Conservation (phyloP, 2,888 invertebrate species). For the Pinctada fucata region DNA sequence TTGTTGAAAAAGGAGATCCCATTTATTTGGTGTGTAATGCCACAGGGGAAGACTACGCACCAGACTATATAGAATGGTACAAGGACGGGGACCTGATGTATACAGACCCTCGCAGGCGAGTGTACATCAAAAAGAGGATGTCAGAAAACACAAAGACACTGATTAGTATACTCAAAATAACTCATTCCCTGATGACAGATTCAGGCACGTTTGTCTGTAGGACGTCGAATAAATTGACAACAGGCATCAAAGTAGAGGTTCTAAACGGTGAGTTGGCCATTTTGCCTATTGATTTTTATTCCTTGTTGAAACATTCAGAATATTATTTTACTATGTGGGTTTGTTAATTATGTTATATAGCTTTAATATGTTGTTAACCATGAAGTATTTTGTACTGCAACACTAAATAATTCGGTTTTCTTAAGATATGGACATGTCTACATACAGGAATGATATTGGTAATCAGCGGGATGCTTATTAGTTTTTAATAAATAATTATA, state of each 20-base stretch:
- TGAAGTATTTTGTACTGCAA: too few relatives aligned
- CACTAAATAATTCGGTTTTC: too few relatives aligned
- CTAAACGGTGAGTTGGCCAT: background rate
- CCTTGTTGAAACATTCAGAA: too few relatives aligned
- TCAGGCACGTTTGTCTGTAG: constrained; percentile 56
- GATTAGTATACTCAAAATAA: constrained; percentile 53
- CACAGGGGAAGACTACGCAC: constrained; percentile 55
- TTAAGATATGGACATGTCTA: too few relatives aligned
- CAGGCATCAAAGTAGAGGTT: constrained; percentile 25
- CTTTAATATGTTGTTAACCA: too few relatives aligned
- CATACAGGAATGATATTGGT: too few relatives aligned
- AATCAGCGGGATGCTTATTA: too few relatives aligned
- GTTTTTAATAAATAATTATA: too few relatives aligned
- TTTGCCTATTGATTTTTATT: too few relatives aligned
- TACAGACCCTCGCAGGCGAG: constrained; percentile 46
- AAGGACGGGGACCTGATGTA: constrained; percentile 48
- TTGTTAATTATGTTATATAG: too few relatives aligned
- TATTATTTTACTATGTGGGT: too few relatives aligned
- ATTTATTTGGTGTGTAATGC: constrained; percentile 57
- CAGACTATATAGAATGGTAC: constrained; percentile 59
- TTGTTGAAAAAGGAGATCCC: constrained; percentile 49
- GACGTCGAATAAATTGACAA: constrained; percentile 34
- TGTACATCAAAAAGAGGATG: constrained; percentile 50
- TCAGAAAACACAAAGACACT: constrained; percentile 55
- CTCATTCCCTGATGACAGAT: constrained; percentile 50